A percentile compares a stretch with the other conserved stretches of the same genome.
Conservation (phyloP, 2,797 vertebrate genomes). For the Micrastur ruficollis region DNA sequence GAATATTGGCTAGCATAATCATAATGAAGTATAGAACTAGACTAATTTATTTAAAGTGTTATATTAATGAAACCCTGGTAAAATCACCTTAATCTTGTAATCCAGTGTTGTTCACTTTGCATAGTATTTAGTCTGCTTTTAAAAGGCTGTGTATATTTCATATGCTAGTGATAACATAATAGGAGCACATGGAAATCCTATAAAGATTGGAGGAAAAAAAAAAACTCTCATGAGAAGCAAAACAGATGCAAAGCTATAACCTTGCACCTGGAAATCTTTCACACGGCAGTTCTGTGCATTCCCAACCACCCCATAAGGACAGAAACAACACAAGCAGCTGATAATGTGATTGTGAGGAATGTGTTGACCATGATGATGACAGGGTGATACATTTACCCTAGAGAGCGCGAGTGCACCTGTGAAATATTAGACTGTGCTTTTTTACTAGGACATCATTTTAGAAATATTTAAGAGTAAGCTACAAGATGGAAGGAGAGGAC, state of each 20-base stretch:
- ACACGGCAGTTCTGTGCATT: constrained; percentile 44
- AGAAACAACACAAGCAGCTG: constrained; percentile 59
- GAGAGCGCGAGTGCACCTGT: constrained; percentile 21
- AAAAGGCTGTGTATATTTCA: background rate
- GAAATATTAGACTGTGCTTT: constrained; percentile 35
- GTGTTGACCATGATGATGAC: constrained; percentile 60
- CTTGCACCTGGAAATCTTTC: constrained; percentile 67
- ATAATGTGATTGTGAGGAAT: constrained; percentile 62
- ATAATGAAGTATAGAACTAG: background rate
- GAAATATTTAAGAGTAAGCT: constrained; percentile 21
- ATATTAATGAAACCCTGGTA: background rate
- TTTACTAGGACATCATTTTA: background rate
- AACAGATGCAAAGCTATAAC: constrained; percentile 62
- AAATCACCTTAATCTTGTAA: background rate
- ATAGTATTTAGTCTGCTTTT: background rate
- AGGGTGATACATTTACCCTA: constrained; percentile 38
- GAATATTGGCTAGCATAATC: background rate
- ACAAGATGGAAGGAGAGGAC: background rate
- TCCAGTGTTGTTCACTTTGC: background rate
- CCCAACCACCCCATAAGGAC: constrained; percentile 51
- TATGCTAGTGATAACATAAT: constrained; percentile 30
- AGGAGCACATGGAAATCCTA: constrained; percentile 32
- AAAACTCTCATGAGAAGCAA: constrained; percentile 34
- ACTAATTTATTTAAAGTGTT: background rate
- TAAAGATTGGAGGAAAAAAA: background rate